These are phyloP conservation scores for Pycnonotus jocosus DNA, from an alignment of 2,113 vertebrate species.

Conservation along the genomic window DNA sequence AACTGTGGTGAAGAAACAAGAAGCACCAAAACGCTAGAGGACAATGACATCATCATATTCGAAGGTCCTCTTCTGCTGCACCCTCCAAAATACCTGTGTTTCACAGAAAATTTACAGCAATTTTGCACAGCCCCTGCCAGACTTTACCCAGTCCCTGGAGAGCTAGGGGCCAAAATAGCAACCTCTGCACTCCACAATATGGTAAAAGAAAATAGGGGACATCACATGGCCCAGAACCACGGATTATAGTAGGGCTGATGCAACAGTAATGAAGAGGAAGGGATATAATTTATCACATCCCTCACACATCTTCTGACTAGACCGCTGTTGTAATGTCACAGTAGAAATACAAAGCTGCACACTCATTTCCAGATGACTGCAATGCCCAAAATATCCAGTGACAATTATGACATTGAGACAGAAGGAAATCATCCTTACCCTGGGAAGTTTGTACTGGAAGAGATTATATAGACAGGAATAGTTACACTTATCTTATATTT, in stretches of 20 bases:
- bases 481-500: background rate
- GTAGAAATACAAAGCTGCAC: background rate
- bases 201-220: background rate
- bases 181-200: background rate
- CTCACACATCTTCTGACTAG: background rate
- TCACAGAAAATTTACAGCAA: background rate
- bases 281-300: background rate
- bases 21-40: background rate
- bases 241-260: background rate
- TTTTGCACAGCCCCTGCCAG: fast-evolving
- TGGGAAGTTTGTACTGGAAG: background rate
- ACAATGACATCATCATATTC: background rate
- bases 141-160: background rate
- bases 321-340: background rate
- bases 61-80: background rate
- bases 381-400: constrained; percentile 6
- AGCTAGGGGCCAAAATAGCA: background rate
- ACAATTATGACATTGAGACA: constrained; percentile 3
- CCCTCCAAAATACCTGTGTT: background rate
- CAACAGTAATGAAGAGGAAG: background rate
- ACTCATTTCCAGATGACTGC: constrained; percentile 25
- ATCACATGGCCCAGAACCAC: background rate
- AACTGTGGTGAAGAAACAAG: background rate
- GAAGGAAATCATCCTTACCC: background rate
- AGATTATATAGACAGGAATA: background rate